A percentile compares a stretch with the other conserved stretches of the same genome.
Conservation (phyloP, 2,113 vertebrate species). For the Colistium nudipinnis region DNA sequence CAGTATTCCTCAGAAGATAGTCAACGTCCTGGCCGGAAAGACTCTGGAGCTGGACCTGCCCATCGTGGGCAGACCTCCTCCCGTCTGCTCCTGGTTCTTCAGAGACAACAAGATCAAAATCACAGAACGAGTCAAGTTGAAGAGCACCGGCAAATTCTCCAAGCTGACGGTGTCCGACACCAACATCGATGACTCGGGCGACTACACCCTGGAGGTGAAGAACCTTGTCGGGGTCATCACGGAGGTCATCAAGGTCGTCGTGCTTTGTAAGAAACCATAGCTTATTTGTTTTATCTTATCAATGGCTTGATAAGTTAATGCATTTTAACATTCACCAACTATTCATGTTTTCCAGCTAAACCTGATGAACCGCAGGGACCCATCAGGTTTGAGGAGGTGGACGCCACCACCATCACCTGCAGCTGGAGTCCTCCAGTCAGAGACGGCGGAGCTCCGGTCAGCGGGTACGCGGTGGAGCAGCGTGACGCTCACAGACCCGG, state of each 20-base stretch:
- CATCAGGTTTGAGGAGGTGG: constrained; percentile 90
- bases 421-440: constrained; percentile 93
- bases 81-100: constrained; percentile 92
- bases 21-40: constrained; percentile 91
- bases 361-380: constrained; percentile 92
- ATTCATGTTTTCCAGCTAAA: constrained; percentile 83
- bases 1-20: constrained; percentile 91
- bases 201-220: constrained; percentile 93
- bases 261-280: constrained; percentile 88
- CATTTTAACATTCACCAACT: neutral
- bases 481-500: constrained; percentile 97
- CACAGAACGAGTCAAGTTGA: constrained; percentile 89
- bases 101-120: constrained; percentile 87
- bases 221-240: constrained; percentile 87
- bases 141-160: constrained; percentile 86
- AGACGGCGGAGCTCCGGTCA: constrained; percentile 93
- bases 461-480: constrained; percentile 93
- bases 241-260: constrained; percentile 90
- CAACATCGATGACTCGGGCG: constrained; percentile 92
- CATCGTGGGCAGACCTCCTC: constrained; percentile 92
- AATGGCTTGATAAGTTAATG: too few relatives aligned
- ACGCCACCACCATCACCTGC: constrained; percentile 89
- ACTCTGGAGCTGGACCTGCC: constrained; percentile 91
- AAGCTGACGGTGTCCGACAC: constrained; percentile 91
- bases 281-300: neutral